Base-by-base conservation (phyloP, 2,888 invertebrate genomes). In the Drosophila recens region DNA sequence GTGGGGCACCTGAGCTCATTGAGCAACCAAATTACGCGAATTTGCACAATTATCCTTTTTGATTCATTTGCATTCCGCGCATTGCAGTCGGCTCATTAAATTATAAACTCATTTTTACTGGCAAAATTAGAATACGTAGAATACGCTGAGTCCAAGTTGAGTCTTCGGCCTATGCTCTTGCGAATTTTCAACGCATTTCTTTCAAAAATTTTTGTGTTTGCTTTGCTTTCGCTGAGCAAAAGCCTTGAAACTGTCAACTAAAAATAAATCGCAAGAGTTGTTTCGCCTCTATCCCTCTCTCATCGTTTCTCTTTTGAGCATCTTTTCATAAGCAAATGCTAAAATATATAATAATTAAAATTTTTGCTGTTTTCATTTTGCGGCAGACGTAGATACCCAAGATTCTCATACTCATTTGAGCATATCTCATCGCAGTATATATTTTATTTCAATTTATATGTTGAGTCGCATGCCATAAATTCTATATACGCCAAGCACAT, bases 161-260 rank as follows among this genome's bases (percentile, higher is more conserved):
- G 20, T 46, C 33, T 42, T 33, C 46, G 58, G 15, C 33, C 27
- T 33, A 57, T 62, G 17, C 48, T 40, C 34, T 68, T 56, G 75
- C 76, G 51, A 76, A 76, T 72, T 72, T 66, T 57, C 45, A 53
- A 58, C 54, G 51, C 63, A 57, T 79, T 75, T 72, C 68, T 73
- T 78, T 68, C 17, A 59, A 52, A 45, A n/a, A 20, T 51, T 62
- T 75, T 48, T 40, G 20, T 49, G 46, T 70, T 86, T 73, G 67
- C 72, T 72, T 81, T 67, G 65, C 67, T 68, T 73, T 64, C 54
- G 66, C 63, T 62, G 54, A 70, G 72, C 63, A 61, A 81, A 74
- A 86, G 88, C 86, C 86, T 87, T 87, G 86, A 87, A 87, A 83
- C 76, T 88, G 86, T 86, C 86, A 86, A 87, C 86, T 87, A 87